These are phyloP conservation scores for Mellivora capensis DNA, from an alignment of 2,113 vertebrate genomes.

Conservation along the genomic window DNA sequence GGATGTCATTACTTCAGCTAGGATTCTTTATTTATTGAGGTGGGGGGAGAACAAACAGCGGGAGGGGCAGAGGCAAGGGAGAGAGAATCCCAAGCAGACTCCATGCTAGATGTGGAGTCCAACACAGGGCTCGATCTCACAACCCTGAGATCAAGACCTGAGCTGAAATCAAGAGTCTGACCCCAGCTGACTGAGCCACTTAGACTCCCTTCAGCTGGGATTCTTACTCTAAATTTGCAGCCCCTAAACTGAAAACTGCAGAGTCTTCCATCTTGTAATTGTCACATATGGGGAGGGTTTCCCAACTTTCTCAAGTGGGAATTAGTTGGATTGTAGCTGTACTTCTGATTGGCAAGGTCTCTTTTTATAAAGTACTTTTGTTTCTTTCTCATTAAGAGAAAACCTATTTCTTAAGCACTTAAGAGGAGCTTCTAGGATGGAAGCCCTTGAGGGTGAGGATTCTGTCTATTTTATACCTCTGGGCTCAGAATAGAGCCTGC, in stretches of 20 bases:
- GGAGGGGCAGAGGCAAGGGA: neutral
- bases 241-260: neutral
- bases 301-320: neutral
- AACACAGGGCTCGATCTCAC: neutral
- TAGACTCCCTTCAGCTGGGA: neutral
- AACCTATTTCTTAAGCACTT: neutral
- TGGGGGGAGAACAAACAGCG: neutral
- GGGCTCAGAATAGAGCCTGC: neutral
- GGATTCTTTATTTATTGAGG: neutral
- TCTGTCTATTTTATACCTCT: neutral
- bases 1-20: neutral
- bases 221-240: neutral
- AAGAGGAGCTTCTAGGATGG: neutral
- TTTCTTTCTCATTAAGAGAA: neutral
- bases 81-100: neutral
- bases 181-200: neutral
- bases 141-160: neutral
- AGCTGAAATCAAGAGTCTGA: too few species aligned
- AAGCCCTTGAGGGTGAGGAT: neutral
- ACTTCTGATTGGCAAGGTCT: neutral
- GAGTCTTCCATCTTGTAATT: neutral
- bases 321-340: neutral
- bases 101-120: neutral
- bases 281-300: neutral
- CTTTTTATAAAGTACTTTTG: neutral